A percentile compares a stretch with the other conserved stretches of the same genome.
Conservation (phyloP, 92 coral and sea anemone genomes). For the Epizoanthus rinbou region DNA sequence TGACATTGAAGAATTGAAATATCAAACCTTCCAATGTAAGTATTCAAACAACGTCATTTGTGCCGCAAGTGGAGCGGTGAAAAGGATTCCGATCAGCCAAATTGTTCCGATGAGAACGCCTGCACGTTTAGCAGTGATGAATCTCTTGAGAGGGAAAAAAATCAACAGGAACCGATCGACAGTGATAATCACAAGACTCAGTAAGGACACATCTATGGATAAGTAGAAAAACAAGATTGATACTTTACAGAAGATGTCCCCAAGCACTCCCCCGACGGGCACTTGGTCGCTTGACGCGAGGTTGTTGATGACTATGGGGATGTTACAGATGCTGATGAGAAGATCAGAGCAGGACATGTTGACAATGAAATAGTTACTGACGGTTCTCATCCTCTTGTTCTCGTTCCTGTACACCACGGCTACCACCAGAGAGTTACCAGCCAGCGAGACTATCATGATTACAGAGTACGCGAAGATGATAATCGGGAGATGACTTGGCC, state of each 20-base stretch:
- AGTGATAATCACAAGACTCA: constrained; percentile 58
- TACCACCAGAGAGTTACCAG: no score
- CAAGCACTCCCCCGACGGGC: constrained; percentile 56
- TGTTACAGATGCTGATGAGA: constrained; percentile 44
- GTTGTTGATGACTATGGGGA: constrained; percentile 36
- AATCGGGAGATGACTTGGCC: no score
- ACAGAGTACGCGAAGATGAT: no score
- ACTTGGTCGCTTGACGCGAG: constrained; percentile 23
- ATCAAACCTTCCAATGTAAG: constrained; percentile 14
- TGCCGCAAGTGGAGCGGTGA: constrained; percentile 46
- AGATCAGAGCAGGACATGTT: constrained; percentile 68
- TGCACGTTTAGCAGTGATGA: constrained; percentile 40
- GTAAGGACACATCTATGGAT: constrained; percentile 54
- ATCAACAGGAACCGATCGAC: constrained; percentile 71
- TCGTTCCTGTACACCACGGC: constrained; percentile 67
- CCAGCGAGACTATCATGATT: no score
- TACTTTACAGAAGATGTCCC: constrained; percentile 49
- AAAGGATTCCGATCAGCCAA: constrained; percentile 47
- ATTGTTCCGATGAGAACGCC: constrained; percentile 18
- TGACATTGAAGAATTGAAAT: neutral
- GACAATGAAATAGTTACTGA: constrained; percentile 63
- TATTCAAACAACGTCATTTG: neutral
- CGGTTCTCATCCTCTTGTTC: constrained; percentile 72
- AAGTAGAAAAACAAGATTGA: constrained; percentile 33
- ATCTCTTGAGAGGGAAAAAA: constrained; percentile 57